These are phyloP conservation scores for Amblyopsis hoosieri DNA, from an alignment of 2,797 vertebrate species.

Conservation along the genomic window DNA sequence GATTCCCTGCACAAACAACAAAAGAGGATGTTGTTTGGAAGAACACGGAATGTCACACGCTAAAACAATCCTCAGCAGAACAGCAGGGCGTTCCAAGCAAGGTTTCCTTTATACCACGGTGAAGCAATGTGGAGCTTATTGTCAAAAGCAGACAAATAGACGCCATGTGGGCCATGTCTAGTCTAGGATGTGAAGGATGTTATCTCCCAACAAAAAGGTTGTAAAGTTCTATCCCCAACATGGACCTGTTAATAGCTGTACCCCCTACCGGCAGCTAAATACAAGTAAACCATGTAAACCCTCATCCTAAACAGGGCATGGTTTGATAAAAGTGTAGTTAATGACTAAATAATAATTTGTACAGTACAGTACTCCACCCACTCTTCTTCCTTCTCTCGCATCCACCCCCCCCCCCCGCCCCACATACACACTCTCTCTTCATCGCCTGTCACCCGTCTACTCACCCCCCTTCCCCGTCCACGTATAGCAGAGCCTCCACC, in stretches of 20 bases:
- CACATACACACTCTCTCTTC: not conserved
- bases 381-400: constrained; percentile 27
- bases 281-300: no score
- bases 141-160: constrained; percentile 3
- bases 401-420: constrained; percentile 36
- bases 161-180: not conserved
- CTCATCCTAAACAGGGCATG: no score
- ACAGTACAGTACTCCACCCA: no score
- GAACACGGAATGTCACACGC: constrained; percentile 17
- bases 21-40: constrained; percentile 15
- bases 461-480: constrained; percentile 74
- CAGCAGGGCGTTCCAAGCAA: no score
- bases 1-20: constrained; percentile 32
- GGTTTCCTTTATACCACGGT: constrained; percentile 9
- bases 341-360: no score
- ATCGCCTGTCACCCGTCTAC: constrained; percentile 38
- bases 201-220: no score
- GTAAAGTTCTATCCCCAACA: no score
- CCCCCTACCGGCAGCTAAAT: no score
- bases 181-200: no score
- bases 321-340: no score
- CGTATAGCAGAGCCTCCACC: constrained; percentile 74
- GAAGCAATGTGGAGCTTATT: constrained; percentile 12
- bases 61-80: no score
- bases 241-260: no score